These are phyloP conservation scores for Harpagoxenus sublaevis DNA, from an alignment of 2,888 invertebrate genomes.

Conservation along the genomic window DNA sequence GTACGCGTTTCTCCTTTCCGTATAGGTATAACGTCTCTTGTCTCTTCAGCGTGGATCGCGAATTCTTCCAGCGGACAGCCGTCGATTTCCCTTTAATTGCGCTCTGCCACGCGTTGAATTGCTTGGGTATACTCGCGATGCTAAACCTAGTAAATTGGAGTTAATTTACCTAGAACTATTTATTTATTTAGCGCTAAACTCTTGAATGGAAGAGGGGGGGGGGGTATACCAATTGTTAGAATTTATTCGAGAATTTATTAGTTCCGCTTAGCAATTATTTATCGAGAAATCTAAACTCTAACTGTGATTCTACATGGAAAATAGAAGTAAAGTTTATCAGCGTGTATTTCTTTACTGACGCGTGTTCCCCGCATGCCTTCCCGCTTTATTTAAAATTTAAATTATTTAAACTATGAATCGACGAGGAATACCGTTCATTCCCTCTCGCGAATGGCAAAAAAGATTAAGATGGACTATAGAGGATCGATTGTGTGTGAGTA, in stretches of 20 bases:
- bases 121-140: background rate
- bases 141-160: background rate
- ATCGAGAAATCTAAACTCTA: background rate
- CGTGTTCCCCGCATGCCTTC: background rate
- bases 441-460: background rate
- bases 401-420: background rate
- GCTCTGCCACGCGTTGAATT: background rate
- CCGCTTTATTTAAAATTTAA: background rate
- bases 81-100: conserved; percentile 31
- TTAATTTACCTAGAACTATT: background rate
- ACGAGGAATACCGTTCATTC: conserved; percentile 10
- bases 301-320: background rate
- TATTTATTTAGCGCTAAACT: background rate
- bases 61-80: background rate
- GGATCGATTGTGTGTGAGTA: background rate
- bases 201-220: too few species aligned
- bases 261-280: background rate
- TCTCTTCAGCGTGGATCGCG: background rate
- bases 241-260: background rate
- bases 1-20: background rate
- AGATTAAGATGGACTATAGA: background rate
- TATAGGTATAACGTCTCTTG: too few species aligned
- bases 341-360: background rate
- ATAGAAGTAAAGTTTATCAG: background rate
- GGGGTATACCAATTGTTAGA: too few species aligned